These are phyloP conservation scores for Piprites chloris DNA, from an alignment of 2,113 vertebrate genomes.

Conservation along the genomic window DNA sequence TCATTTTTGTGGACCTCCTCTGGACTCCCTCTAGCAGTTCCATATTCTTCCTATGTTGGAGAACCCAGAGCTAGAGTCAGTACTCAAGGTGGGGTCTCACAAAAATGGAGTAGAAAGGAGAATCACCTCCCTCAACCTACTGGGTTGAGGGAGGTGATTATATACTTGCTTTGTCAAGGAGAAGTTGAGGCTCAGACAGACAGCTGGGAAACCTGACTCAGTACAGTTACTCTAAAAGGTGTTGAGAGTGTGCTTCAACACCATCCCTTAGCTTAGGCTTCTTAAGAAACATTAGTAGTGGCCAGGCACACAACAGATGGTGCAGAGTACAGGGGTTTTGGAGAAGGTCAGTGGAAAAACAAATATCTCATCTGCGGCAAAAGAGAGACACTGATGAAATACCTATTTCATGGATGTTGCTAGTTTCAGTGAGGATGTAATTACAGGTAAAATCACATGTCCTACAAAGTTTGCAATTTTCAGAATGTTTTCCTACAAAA, in stretches of 20 bases:
- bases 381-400: background rate
- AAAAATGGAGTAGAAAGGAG: background rate
- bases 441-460: background rate
- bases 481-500: background rate
- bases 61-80: background rate
- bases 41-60: background rate
- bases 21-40: background rate
- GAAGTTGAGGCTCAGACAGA: background rate
- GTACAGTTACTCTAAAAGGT: background rate
- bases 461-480: background rate
- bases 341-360: background rate
- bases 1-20: background rate
- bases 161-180: background rate
- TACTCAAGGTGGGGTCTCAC: background rate
- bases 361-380: background rate
- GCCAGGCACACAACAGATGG: background rate
- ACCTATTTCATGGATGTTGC: background rate
- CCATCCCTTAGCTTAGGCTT: background rate
- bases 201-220: background rate
- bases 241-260: background rate
- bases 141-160: too few species aligned
- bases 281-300: background rate
- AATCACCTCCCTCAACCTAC: background rate
- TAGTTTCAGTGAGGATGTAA: background rate
- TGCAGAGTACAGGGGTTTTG: background rate